Evolutionary conservation across 1,140 invertebrate species (phyloP), one percentile per base, ranked within the genome.

Genomic region (Notospermus geniculatus): DNA sequence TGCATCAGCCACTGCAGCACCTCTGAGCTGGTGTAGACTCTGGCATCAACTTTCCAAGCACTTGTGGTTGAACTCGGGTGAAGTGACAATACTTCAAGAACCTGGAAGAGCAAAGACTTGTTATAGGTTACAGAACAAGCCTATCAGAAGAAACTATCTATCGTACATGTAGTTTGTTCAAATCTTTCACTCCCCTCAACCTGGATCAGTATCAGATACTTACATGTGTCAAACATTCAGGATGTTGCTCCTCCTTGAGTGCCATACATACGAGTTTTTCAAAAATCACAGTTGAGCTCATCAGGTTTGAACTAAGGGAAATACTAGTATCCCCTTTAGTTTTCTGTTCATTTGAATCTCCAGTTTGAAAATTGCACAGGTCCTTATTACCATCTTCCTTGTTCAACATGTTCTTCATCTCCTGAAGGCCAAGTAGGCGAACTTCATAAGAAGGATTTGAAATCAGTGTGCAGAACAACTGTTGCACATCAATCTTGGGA

Each of bases 211-310:
- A 36, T 36, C 32, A 36, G 4, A 36, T 7, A 36, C 32, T 36
- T 36, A 36, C 32, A 36, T 7, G 32, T 36, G 61, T 55, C 25
- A 68, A 43, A 57, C 68, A 68, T 29, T 62, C 62, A 36, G 58
- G 65, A 54, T 69, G 64, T 1, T 58, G 50, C 46, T 69, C 62
- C 46, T 36, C 32, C 15, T 63, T 5, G 54, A 63, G 17, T n/a
- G 64, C 64, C 66, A 72, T 68, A 2, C 56, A 19, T 19, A 73
- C 36, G 1, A 74, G 54, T 30, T 63, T 57, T 15, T 62, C 50
- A 32, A 71, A 59, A 2, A 69, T 36, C 27, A 29, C 27, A n/a
- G 19, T 17, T 23, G 39, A 59, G 1, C 5, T 7, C 32, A 4
- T 36, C 32, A 36, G 4, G n/a, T n/a, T n/a, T n/a, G n/a, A n/a